These are phyloP conservation scores for Eremophila alpestris DNA, from an alignment of 2,797 vertebrate genomes.

Conservation along the genomic window DNA sequence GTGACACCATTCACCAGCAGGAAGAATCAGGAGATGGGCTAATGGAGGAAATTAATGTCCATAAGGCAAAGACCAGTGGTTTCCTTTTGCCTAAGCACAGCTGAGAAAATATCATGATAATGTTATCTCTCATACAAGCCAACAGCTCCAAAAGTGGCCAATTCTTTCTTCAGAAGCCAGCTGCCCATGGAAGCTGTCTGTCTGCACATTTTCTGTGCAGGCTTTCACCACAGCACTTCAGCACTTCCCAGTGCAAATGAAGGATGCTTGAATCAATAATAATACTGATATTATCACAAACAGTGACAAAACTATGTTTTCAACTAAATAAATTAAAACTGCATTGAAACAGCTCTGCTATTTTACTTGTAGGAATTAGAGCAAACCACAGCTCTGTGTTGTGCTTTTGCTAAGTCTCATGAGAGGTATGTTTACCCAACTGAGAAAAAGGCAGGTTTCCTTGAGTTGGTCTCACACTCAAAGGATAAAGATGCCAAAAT, in stretches of 20 bases:
- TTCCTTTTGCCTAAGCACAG: constrained; percentile 39
- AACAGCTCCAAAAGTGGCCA: neutral
- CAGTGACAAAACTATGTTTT: neutral
- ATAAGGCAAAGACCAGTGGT: neutral
- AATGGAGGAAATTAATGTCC: neutral
- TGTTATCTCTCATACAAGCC: neutral
- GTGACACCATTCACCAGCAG: neutral
- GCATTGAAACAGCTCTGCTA: accelerated
- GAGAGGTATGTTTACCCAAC: neutral
- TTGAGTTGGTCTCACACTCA: neutral
- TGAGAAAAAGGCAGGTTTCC: neutral
- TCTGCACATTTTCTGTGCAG: neutral
- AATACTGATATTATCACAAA: neutral
- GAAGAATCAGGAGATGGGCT: neutral
- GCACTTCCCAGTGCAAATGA: neutral
- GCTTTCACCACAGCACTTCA: neutral
- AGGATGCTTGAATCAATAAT: neutral
- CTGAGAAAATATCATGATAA: constrained; percentile 37
- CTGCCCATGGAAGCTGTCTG: neutral
- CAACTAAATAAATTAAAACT: neutral
- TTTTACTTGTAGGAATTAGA: neutral
- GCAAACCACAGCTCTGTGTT: neutral
- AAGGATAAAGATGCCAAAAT: neutral
- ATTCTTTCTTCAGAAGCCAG: neutral
- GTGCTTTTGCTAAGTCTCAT: neutral